Evolutionary conservation across 2,113 vertebrate genomes (phyloP), one percentile per base, ranked within the genome.

Genomic region (Osmerus eperlanus): DNA sequence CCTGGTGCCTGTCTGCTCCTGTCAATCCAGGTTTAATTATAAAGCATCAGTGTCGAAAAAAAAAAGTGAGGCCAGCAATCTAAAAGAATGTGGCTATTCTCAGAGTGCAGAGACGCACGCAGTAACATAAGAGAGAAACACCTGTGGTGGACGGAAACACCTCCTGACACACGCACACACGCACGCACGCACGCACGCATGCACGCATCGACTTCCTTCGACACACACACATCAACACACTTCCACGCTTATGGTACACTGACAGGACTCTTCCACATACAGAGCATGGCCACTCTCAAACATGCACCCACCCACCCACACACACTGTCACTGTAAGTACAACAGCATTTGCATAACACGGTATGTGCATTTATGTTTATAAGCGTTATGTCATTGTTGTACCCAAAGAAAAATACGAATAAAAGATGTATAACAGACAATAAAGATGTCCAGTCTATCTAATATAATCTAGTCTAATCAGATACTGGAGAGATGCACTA

Each of bases 21-120:
- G 54, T 59, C 32, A 13, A 9, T 67, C 70, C 71, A 70, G 71
- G 75, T 85, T 85, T 86, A 89, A 91, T 87, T 88, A 82, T 89
- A 88, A 89, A 84, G 65, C 79, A 58, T 78, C 68, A 54, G 59
- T 67, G 67, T 83, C 61, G 63, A 70, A 79, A 71, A 65, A 62
- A 73, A 73, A 71, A 59, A 19, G 68, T 32, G 55, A 66, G 53
- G 73, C 70, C 64, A 62, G 76, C 75, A 71, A 73, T 80, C 65
- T 65, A 68, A 25, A 78, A 70, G 70, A 75, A 80, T 72, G 79
- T 15, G 68, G 59, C 81, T 87, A 86, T 88, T 89, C 79, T 67
- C 79, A 84, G 77, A 67, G 68, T 3, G 18, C 23, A 63, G 36
- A 67, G 52, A 64, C 60, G 58, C 41, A 65, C 63, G 56, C 25